Base-by-base conservation (phyloP, 37 sponge, comb jelly and placozoan genomes). In the Agelas oroides region DNA sequence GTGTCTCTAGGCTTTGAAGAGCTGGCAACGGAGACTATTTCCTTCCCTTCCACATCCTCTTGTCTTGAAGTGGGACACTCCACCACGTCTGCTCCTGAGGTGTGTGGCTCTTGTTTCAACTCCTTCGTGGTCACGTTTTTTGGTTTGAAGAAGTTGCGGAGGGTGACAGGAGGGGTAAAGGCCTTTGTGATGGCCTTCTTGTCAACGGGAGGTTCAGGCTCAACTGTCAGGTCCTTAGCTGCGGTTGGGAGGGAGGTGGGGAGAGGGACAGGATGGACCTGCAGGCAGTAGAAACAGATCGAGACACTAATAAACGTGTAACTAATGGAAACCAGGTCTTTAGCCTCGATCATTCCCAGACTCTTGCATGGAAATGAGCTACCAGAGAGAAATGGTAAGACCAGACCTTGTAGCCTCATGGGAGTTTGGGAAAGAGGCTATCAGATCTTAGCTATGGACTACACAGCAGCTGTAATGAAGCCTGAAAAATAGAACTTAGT, bases 101-200 rank as follows among this genome's bases (percentile, higher is more conserved):
- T 46, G 46, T 46, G 3, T 46, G 46, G 8, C 8, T 46, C 8
- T 3, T 12, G 46, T 46, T 46, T 46, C 46, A 46, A 46, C 46
- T 46, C 46, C 46, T 8, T n/a, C n/a, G n/a, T n/a, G n/a, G n/a
- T n/a, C n/a, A n/a, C n/a, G n/a, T n/a, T n/a, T n/a, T n/a, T 31
- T 12, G 19, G 32, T 33, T 34, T 41, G 76, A 82, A 82, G 32
- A 82, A 82, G 38, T 76, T 53, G 2, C 34, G 78, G 28, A 82
- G 27, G 53, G 83, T 72, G 27, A 82, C 61, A 34, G 83, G 83
- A 38, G 72, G 83, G 8, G 56, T 82, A 1, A 61, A 55, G 24
- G 83, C 83, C 55, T 53, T 68, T 3, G 59, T 25, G 8, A 76
- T 53, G 15, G 53, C n/a, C 19, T 82, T 82, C n/a, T 37, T 46